A percentile compares a stretch with the other conserved stretches of the same genome.
Evolutionary conservation across 2,888 invertebrate species (phyloP).

Genomic region (Pelosia muscerda): DNA sequence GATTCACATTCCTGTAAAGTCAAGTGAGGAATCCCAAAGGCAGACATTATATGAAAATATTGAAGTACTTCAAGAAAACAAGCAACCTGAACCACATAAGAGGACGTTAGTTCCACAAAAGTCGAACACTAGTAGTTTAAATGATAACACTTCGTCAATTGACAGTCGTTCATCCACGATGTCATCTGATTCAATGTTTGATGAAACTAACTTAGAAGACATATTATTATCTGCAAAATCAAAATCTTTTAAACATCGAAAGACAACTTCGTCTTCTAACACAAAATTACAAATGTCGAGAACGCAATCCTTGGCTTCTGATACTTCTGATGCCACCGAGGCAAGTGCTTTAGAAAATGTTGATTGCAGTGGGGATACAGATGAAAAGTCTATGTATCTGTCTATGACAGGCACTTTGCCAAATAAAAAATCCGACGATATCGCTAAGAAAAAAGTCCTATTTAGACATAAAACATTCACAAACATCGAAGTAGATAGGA

Average conservation of each 20-base stretch:
- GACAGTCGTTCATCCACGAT: conserved; percentile 73
- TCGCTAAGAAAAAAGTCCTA: conserved; percentile 73
- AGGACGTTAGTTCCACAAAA: conserved; percentile 58
- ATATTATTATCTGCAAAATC: conserved; percentile 81
- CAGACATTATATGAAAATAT: conserved; percentile 77
- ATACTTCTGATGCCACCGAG: conserved; percentile 73
- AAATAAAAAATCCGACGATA: conserved; percentile 64
- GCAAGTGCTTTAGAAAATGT: conserved; percentile 83
- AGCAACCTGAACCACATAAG: conserved; percentile 68
- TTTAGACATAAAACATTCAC: conserved; percentile 84
- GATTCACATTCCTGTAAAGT: conserved; percentile 70
- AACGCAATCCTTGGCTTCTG: conserved; percentile 73
- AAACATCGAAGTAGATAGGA: conserved; percentile 79
- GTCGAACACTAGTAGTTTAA: conserved; percentile 53
- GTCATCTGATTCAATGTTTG: conserved; percentile 79
- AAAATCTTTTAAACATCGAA: conserved; percentile 76
- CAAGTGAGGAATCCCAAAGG: conserved; percentile 58
- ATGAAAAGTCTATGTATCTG: conserved; percentile 69
- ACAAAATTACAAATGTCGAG: conserved; percentile 64
- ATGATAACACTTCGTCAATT: conserved; percentile 55
- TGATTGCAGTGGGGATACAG: conserved; percentile 73
- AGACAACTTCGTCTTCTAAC: conserved; percentile 55
- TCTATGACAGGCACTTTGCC: conserved; percentile 81
- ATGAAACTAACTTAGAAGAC: conserved; percentile 82
- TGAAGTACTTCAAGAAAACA: conserved; percentile 59